These are phyloP conservation scores for Leucania comma DNA, from an alignment of 2,888 invertebrate species.

Conservation along the genomic window DNA sequence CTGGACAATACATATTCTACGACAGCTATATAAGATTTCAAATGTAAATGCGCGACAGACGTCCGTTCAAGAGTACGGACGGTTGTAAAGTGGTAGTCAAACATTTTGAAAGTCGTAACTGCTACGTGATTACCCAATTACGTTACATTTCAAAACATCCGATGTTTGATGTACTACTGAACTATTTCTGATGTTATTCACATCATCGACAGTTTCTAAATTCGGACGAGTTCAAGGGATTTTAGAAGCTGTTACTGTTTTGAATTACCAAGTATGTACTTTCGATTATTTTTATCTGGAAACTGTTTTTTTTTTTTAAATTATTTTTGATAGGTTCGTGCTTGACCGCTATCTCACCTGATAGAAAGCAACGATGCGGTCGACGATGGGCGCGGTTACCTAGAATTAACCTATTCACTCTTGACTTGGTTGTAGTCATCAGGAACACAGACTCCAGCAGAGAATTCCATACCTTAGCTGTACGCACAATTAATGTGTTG, in stretches of 20 bases:
- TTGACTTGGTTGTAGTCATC: too few species aligned
- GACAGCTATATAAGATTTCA: slow-evolving; percentile 31
- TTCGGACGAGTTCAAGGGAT: slow-evolving; percentile 34
- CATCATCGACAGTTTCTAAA: slow-evolving; percentile 28
- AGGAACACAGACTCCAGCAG: too few species aligned
- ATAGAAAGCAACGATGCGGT: too few species aligned
- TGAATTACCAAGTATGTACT: neutral
- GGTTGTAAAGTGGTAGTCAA: slow-evolving; percentile 48
- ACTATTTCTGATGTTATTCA: slow-evolving; percentile 39
- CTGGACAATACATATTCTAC: slow-evolving; percentile 16
- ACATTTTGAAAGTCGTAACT: slow-evolving; percentile 57
- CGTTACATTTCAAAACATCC: slow-evolving; percentile 55
- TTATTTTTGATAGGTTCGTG: too few species aligned
- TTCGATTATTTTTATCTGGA: neutral
- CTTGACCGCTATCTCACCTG: too few species aligned
- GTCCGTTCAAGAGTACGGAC: slow-evolving; percentile 21
- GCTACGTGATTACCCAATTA: slow-evolving; percentile 52
- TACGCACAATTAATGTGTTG: too few species aligned
- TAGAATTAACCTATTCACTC: too few species aligned
- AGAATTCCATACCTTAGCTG: too few species aligned
- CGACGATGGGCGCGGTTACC: too few species aligned
- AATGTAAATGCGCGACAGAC: slow-evolving; percentile 39
- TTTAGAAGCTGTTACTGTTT: slow-evolving; percentile 5
- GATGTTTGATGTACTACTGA: slow-evolving; percentile 53
- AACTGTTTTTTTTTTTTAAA: too few species aligned